Conservation (phyloP, 2,888 invertebrate genomes). For the Dryocosmus kuriphilus region DNA sequence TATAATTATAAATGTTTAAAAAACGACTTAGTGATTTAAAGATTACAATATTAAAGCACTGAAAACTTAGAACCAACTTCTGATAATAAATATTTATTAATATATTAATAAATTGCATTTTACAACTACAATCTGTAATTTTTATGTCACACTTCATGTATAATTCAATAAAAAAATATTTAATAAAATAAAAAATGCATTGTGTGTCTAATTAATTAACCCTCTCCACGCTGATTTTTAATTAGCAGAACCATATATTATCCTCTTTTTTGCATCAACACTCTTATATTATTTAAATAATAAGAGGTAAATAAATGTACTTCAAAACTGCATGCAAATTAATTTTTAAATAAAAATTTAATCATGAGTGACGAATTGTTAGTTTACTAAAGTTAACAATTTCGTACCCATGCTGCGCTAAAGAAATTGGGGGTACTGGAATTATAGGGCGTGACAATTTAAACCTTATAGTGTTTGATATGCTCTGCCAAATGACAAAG, state of each 20-base stretch:
- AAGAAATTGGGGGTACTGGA: slow-evolving; percentile 9
- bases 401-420: not conserved
- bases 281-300: not conserved
- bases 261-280: not conserved
- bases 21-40: too few species aligned
- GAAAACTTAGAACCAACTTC: too few species aligned
- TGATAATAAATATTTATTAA: not conserved
- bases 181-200: not conserved
- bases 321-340: not conserved
- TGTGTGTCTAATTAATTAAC: slow-evolving; percentile 13
- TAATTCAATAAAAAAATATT: not conserved
- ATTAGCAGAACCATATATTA: not conserved
- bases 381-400: not conserved
- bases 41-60: too few species aligned
- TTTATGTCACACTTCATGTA: not conserved
- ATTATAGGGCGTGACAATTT: slow-evolving; percentile 36
- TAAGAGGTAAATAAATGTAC: not conserved
- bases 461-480: slow-evolving; percentile 15
- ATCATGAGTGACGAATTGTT: not conserved
- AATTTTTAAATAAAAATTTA: not conserved
- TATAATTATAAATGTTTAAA: too few species aligned
- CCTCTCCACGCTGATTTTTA: too few species aligned
- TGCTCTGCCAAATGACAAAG: slow-evolving; percentile 27
- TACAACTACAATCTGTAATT: not conserved
- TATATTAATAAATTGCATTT: too few species aligned